Base-by-base conservation (phyloP, 2,797 vertebrate species). In the Phataginus tetradactyla region DNA sequence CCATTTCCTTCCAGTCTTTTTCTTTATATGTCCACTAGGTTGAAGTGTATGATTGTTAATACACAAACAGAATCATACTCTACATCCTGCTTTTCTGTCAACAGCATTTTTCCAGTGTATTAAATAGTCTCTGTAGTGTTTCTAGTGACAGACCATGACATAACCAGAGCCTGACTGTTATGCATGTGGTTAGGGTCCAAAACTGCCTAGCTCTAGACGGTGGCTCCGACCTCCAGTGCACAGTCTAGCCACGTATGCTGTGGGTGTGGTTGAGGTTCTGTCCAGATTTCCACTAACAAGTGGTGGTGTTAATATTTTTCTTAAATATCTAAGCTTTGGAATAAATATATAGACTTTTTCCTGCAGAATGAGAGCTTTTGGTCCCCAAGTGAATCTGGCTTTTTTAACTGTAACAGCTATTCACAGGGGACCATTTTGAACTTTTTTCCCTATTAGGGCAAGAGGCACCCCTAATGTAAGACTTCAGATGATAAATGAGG, bases 81-180 rank as follows among this genome's bases (percentile, higher is more conserved):
- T 93, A 39, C 78, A n/a, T 89, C 25, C 25, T 87, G 21, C 71
- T 96, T 87, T 85, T 95, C 53, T 23, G 29, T 93, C 42, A 77
- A 18, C 25, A 89, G 20, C 63, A 34, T 92, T 95, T 95, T 74
- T 71, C 68, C 29, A 66, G 34, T 21, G 8, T 39, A 45, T 90
- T 81, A 34, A 23, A 64, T 88, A 86, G 59, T 81, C 55, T 83
- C 32, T 87, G 1, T 83, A 59, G 12, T 32, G 29, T 90, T 53
- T 93, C 29, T 95, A 49, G 51, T 29, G 53, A 55, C 64, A 88
- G 68, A 61, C 80, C 21, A 37, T 85, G 34, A 37, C 51, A 88
- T 90, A 90, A 77, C 77, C 61, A 84, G 29, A 79, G 59, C 49
- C 68, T 79, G 72, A 23, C 39, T 88, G 45, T 84, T 55, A 55